These are phyloP conservation scores for Myocastor coypus DNA, from an alignment of 2,113 vertebrate genomes.

Conservation along the genomic window DNA sequence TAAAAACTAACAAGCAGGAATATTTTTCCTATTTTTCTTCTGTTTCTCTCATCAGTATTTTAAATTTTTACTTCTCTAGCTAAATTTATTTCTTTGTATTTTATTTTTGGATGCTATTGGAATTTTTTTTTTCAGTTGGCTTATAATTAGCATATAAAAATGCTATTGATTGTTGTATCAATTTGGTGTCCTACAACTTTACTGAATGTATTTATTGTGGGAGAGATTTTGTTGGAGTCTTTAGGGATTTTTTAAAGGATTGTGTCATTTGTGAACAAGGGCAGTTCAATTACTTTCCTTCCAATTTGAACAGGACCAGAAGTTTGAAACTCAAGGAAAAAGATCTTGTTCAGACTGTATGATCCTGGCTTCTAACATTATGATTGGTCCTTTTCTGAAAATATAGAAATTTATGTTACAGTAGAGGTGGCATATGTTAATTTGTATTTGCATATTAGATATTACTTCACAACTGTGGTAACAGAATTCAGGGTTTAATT, in stretches of 20 bases:
- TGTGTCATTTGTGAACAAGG: background rate
- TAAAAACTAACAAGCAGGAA: background rate
- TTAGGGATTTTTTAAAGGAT: background rate
- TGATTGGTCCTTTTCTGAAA: constrained; percentile 33
- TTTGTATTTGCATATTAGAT: background rate
- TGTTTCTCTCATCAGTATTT: background rate
- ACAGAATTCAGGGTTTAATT: background rate
- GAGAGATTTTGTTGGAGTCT: background rate
- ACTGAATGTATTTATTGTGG: background rate
- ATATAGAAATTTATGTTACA: background rate
- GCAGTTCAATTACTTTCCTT: background rate
- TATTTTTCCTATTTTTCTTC: background rate
- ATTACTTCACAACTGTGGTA: background rate
- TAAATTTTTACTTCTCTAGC: background rate
- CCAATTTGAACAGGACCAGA: background rate
- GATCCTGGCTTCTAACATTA: background rate
- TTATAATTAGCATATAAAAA: background rate
- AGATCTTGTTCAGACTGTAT: constrained; percentile 23
- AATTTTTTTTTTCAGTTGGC: background rate
- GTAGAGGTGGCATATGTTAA: background rate
- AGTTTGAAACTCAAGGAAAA: background rate
- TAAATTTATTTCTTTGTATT: background rate
- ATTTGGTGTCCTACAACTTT: background rate
- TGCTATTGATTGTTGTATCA: background rate
- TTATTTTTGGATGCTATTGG: background rate